Percentiles rank a stretch among this genome's conserved stretches.
Conservation (phyloP, 1,140 invertebrate genomes). For the Epicauta chinensis region DNA sequence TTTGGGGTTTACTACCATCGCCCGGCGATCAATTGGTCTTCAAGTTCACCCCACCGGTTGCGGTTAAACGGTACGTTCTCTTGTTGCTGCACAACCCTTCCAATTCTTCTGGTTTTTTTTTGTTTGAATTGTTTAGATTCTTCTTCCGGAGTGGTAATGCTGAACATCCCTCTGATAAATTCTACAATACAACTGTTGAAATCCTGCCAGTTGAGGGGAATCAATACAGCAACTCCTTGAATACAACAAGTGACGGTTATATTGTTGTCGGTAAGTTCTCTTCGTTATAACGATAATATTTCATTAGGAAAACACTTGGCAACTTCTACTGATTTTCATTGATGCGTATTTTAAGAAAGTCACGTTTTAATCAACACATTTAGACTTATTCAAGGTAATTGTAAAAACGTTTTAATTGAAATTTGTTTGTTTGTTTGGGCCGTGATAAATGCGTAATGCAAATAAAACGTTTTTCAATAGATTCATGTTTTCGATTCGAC, state of each 20-base stretch:
- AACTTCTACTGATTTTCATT: no score
- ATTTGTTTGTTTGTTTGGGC: no score
- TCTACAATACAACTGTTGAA: constrained; percentile 86
- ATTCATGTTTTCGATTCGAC: no score
- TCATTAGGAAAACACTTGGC: no score
- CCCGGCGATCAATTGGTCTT: constrained; percentile 77
- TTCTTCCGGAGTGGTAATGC: constrained; percentile 86
- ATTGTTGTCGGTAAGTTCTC: constrained; percentile 56
- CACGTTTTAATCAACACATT: no score
- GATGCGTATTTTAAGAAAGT: no score
- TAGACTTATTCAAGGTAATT: no score
- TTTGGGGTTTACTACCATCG: constrained; percentile 86
- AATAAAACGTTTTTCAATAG: no score
- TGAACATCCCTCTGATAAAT: constrained; percentile 85
- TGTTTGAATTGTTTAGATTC: constrained; percentile 54
- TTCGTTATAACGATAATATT: no score
- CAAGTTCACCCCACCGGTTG: constrained; percentile 69
- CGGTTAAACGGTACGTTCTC: constrained; percentile 73
- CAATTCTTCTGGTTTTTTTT: not conserved
- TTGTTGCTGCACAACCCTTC: no score
- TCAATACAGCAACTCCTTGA: constrained; percentile 44
- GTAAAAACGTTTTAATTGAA: no score
- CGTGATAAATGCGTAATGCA: no score
- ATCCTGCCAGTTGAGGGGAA: constrained; percentile 54
- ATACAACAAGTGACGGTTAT: constrained; percentile 65